Evolutionary conservation across 37 sponge, comb jelly and placozoan genomes (phyloP), one percentile per base, ranked within the genome.

Genomic region (Beroe forskalii): DNA sequence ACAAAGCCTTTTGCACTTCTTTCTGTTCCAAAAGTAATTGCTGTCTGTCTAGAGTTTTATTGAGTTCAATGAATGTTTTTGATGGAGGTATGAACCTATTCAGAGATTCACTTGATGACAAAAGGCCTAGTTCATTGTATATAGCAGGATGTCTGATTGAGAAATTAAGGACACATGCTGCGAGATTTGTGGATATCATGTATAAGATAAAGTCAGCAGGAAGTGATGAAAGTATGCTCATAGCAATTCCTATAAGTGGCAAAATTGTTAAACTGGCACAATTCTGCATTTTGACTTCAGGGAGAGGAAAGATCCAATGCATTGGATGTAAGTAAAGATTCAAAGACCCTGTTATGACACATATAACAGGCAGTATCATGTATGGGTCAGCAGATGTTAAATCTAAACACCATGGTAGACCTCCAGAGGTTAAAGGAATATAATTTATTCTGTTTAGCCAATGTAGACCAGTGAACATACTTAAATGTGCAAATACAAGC

Each of bases 391-490:
- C 14, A 24, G 35, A 4, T 42, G 86, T 80, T 1, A 80, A 48
- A 43, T 80, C 86, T 25, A 42, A 80, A 44, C 55, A 80, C 86
- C 86, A 80, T 20, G 86, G 86, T 25, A 44, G 4, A 4, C 55
- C 44, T n/a, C 55, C 86, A 25, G 55, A 20, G 1, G 86, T 80
- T n/a, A 80, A 48, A 4, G 86, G 86, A 44, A 80, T 37, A 80
- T 80, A 80, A 1, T 80, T 32, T 44, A 80, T 80, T 37, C 55
- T 80, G 40, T 80, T 80, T n/a, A 80, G 28, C 86, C 86, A 80
- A 3, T 44, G 44, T 23, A 80, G 55, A 27, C 86, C 86, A 80
- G 40, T 38, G 35, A 80, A 2, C 37, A 80, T 42, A 37, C 31
- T 27, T 1, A 43, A 20, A 27, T 80, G 86, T 14, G 40, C 27